Evolutionary conservation across 2,888 invertebrate genomes (phyloP).

Genomic region (Octonoba sinensis): DNA sequence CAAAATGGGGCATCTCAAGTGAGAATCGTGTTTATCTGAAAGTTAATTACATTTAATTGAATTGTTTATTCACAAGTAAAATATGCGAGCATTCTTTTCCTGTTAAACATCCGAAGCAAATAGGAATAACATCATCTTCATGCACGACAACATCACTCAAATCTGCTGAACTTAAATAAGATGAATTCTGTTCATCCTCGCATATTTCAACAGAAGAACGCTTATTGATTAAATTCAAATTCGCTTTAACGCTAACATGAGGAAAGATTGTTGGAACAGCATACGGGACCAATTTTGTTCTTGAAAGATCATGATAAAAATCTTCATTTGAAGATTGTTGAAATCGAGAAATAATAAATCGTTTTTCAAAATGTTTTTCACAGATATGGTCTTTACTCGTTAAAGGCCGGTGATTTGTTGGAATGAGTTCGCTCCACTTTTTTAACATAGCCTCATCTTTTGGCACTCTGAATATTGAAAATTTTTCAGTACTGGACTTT

Average conservation of each 20-base stretch:
- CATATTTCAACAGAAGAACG: background rate
- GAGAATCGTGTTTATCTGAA: no score
- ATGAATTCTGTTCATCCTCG: background rate
- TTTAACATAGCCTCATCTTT: slow-evolving; percentile 23
- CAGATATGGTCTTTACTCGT: slow-evolving; percentile 29
- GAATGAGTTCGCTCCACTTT: slow-evolving; percentile 27
- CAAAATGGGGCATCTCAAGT: no score
- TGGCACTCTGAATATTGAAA: slow-evolving; percentile 38
- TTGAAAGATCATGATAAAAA: slow-evolving; percentile 15
- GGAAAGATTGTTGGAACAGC: slow-evolving; percentile 42
- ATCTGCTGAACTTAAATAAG: background rate
- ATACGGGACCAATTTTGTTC: slow-evolving; percentile 19
- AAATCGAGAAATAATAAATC: slow-evolving; percentile 30
- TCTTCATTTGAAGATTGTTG: slow-evolving; percentile 10
- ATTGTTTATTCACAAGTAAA: background rate
- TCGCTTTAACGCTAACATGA: background rate
- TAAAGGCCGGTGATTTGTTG: slow-evolving; percentile 9
- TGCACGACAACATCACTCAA: slow-evolving; percentile 9
- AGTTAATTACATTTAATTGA: no score
- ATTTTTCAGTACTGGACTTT: slow-evolving; percentile 25
- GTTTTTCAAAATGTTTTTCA: slow-evolving; percentile 37
- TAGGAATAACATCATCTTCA: slow-evolving; percentile 24
- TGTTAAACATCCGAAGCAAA: slow-evolving; percentile 36
- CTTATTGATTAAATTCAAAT: no score
- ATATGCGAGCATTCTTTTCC: slow-evolving; percentile 19